These are phyloP conservation scores for Ridgeia piscesae DNA, from an alignment of 1,140 invertebrate species.

Conservation along the genomic window DNA sequence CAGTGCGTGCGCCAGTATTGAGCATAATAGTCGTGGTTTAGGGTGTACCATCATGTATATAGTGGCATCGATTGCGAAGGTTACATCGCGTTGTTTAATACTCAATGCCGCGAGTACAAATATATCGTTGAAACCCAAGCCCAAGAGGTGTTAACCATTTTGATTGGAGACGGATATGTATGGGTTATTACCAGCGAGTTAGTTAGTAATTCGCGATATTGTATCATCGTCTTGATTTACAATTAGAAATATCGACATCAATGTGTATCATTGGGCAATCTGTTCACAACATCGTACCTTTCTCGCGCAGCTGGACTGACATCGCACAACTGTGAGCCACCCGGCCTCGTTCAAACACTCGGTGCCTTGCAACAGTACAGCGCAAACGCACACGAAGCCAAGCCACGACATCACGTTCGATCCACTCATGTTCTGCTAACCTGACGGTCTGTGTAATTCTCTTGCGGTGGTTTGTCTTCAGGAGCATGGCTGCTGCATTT, in stretches of 20 bases:
- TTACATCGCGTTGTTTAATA: too few relatives aligned
- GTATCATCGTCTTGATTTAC: not conserved
- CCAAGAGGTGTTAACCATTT: not conserved
- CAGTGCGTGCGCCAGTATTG: not conserved
- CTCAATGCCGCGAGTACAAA: too few relatives aligned
- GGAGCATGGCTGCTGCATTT: not conserved
- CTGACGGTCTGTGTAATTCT: not conserved
- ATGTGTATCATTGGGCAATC: not conserved
- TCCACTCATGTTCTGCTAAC: not conserved
- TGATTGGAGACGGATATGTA: not conserved
- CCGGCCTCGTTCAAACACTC: not conserved
- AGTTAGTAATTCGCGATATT: not conserved
- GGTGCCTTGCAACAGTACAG: not conserved
- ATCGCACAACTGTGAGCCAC: not conserved
- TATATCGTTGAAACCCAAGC: too few relatives aligned
- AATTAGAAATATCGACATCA: not conserved
- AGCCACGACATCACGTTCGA: not conserved
- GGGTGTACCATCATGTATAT: too few relatives aligned
- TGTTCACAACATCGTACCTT: not conserved
- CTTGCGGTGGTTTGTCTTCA: not conserved
- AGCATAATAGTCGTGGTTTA: not conserved
- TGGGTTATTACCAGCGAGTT: not conserved
- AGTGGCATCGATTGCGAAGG: too few relatives aligned
- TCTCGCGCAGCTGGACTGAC: not conserved
- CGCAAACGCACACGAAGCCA: not conserved